These are phyloP conservation scores for Coenobita brevimanus DNA, from an alignment of 1,140 invertebrate genomes.

Conservation along the genomic window DNA sequence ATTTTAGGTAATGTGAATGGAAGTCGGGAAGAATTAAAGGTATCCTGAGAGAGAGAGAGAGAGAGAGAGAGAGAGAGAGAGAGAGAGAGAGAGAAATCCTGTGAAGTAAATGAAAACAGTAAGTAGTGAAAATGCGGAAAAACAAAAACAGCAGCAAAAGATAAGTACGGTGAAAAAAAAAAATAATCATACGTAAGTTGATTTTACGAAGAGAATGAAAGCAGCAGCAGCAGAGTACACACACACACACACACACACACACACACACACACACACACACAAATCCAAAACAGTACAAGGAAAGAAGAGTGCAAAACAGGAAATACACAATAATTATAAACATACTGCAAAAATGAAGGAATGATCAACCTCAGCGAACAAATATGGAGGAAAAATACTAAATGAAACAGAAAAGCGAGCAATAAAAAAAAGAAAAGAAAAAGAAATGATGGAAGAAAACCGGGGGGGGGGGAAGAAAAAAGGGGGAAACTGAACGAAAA, in stretches of 20 bases:
- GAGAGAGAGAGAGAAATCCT: not conserved
- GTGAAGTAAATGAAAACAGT: not conserved
- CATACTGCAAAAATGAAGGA: not conserved
- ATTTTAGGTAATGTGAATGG: too few species aligned
- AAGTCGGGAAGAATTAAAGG: too few species aligned
- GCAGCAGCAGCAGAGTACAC: too few species aligned
- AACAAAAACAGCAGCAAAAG: not conserved
- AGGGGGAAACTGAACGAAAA: not conserved
- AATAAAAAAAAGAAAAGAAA: not conserved
- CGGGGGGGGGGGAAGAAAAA: not conserved
- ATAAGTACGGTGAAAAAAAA: not conserved
- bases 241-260: not conserved
- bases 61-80: too few species aligned
- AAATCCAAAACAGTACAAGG: too few species aligned
- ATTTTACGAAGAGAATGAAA: not conserved
- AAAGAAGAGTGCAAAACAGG: not conserved
- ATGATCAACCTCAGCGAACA: not conserved
- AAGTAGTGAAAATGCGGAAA: not conserved
- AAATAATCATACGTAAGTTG: not conserved
- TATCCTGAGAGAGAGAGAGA: too few species aligned
- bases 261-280: slow-evolving; percentile 1
- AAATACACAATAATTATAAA: not conserved
- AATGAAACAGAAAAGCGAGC: not conserved
- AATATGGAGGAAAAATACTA: not conserved
- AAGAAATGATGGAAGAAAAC: not conserved